These are phyloP conservation scores for Drosophila obscura DNA, from an alignment of 1,140 invertebrate genomes.

Conservation along the genomic window DNA sequence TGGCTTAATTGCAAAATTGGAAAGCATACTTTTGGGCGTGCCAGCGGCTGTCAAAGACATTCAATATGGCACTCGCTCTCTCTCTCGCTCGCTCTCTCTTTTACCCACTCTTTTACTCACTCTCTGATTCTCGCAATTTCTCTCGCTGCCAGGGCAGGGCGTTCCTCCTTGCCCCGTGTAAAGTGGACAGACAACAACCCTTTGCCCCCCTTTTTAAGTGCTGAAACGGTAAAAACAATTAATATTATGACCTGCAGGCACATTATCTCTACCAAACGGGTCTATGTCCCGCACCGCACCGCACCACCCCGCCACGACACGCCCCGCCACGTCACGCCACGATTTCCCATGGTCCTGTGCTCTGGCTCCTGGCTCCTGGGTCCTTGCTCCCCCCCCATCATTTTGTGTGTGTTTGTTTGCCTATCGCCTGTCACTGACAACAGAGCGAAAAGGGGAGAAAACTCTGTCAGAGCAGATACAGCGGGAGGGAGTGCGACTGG, in stretches of 20 bases:
- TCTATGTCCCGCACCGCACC: neutral
- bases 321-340: neutral
- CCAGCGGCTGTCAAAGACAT: slow-evolving; percentile 69
- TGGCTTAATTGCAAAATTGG: slow-evolving; percentile 73
- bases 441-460: slow-evolving; percentile 31
- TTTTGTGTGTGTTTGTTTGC: slow-evolving; percentile 46
- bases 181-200: slow-evolving; percentile 52
- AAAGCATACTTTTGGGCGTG: slow-evolving; percentile 69
- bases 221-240: slow-evolving; percentile 74
- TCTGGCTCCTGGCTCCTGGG: neutral
- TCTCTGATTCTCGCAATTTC: slow-evolving; percentile 4
- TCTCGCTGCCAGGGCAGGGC: neutral
- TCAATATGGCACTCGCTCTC: slow-evolving; percentile 46
- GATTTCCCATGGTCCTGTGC: neutral
- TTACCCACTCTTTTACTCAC: neutral
- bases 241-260: slow-evolving; percentile 80
- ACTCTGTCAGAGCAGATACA: slow-evolving; percentile 3
- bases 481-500: neutral
- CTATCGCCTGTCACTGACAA: slow-evolving; percentile 75
- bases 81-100: slow-evolving; percentile 2
- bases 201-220: slow-evolving; percentile 50
- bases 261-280: slow-evolving; percentile 58
- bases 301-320: neutral
- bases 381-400: slow-evolving; percentile 7
- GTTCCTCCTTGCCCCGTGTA: neutral